Conservation (phyloP, 2,113 vertebrate species). For the Ictalurus furcatus region DNA sequence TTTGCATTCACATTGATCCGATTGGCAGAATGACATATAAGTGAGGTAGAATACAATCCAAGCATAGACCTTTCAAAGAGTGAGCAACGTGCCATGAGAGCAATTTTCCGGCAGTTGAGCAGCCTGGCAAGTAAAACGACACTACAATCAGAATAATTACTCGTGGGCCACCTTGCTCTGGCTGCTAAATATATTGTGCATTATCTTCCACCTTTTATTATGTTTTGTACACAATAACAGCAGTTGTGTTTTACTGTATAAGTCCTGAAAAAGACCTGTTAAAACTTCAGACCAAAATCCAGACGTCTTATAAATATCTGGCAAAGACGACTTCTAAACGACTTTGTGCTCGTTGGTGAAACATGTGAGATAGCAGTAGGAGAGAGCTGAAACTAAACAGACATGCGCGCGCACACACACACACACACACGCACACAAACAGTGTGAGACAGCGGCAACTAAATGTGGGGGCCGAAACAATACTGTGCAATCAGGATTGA, state of each 20-base stretch:
- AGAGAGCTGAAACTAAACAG: background rate
- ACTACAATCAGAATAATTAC: background rate
- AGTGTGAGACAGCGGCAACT: background rate
- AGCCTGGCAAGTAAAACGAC: background rate
- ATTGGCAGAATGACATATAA: background rate
- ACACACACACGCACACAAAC: background rate
- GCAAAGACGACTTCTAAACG: background rate
- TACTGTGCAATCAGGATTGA: background rate
- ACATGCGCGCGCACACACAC: background rate
- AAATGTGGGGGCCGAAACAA: background rate
- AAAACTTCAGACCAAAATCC: background rate
- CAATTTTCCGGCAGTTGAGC: background rate
- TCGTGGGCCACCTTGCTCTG: background rate
- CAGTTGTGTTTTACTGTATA: background rate
- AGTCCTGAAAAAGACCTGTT: background rate
- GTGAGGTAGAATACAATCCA: background rate
- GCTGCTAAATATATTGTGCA: background rate
- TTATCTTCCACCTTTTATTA: background rate
- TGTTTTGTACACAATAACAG: background rate
- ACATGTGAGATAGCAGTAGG: background rate
- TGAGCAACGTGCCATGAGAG: background rate
- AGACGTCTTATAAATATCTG: background rate
- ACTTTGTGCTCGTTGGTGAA: background rate
- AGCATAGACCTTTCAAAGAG: background rate
- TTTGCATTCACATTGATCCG: conserved; percentile 17